Evolutionary conservation across 1,140 invertebrate genomes (phyloP), one percentile per base, ranked within the genome.

Genomic region (Drosophila rufa): DNA sequence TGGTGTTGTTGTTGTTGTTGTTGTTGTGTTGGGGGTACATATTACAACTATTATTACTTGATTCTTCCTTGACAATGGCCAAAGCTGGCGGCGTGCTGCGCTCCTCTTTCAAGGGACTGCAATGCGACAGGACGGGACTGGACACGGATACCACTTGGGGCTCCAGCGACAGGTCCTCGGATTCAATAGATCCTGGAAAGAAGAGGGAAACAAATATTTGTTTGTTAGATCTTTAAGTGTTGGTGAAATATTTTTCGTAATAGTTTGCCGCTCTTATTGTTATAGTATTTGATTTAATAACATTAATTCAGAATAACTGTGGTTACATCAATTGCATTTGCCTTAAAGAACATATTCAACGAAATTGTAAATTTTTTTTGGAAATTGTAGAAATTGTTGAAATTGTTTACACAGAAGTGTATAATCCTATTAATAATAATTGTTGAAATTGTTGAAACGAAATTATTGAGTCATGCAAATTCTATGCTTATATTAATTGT

Each of bases 131-230:
- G 82, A 82, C 93, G 57, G 86, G 92, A 91, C 87, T 93, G 75
- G 94, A 77, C 85, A 94, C 82, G 77, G 92, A 87, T 14, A 87
- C 51, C 30, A 87, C 70, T 74, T 93, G 89, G 46, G 94, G 95
- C 64, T 95, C 96, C 87, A 96, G 93, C 1, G 96, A 96, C 27
- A 97, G 93, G 90, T 97, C 96, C 90, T 96, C 96, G 45, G 95
- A 95, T 80, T 96, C 95, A 93, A 97, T 94, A 68, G 95, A 95
- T 93, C 96, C 96, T 97, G 95, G 94, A 86, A 60, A 43, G 0
- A 6, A 19, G 12, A 51, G 15, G n/a, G 0, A 59, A 11, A n/a
- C n/a, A n/a, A 14, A 27, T 0, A 27, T 11, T 17, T 19, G 3
- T 4, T 1, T 4, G 0, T 58, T 36, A 71, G 25, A 38, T 58